Evolutionary conservation across 2,113 vertebrate genomes (phyloP).

Genomic region (Isichthys henryi): DNA sequence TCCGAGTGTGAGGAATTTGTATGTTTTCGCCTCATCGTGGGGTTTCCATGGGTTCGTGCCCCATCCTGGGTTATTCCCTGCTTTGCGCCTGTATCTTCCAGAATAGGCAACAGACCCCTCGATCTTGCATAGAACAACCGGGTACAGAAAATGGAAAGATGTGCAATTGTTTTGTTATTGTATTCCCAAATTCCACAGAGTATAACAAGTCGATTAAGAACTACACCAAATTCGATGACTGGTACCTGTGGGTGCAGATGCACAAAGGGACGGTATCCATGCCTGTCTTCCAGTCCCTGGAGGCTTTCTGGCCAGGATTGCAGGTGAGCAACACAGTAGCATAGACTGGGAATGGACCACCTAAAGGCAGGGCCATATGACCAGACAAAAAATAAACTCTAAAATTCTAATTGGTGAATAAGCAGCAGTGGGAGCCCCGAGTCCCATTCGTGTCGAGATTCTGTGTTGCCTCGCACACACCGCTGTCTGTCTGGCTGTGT

Average conservation of each 20-base stretch:
- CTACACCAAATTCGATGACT: conserved; percentile 95
- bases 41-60: background rate
- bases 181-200: conserved; percentile 53
- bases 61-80: background rate
- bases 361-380: background rate
- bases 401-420: background rate
- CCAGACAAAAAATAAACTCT: background rate
- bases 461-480: background rate
- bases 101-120: background rate
- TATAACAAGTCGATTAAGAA: conserved; percentile 88
- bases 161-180: background rate
- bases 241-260: conserved; percentile 99
- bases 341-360: background rate
- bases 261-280: conserved; percentile 96
- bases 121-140: background rate
- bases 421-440: background rate
- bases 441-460: background rate
- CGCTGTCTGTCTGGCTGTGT: background rate
- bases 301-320: conserved; percentile 95
- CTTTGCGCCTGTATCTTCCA: background rate
- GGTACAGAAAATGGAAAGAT: background rate
- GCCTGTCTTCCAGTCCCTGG: conserved; percentile 95
- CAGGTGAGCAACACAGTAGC: conserved; percentile 64
- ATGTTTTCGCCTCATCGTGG: background rate
- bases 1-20: background rate